phyloP scores from a whole-genome alignment of 2,113 vertebrate genomes.

The Lepus americanus region DNA sequence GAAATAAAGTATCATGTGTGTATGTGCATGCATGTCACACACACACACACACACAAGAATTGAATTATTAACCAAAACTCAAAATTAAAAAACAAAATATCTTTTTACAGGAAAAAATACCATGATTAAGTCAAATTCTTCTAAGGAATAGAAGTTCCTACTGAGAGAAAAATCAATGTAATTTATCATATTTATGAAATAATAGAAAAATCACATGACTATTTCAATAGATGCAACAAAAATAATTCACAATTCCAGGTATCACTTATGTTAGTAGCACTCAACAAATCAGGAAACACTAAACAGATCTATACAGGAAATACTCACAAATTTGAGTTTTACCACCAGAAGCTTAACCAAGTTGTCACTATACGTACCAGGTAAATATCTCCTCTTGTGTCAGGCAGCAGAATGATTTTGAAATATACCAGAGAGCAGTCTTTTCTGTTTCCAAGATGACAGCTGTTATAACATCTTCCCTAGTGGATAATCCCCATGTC shows the following conservation, averaged over 20 bases:
- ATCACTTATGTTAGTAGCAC: not conserved
- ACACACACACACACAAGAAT: no score
- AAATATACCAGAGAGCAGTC: not conserved
- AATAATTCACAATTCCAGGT: not conserved
- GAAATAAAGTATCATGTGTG: no score
- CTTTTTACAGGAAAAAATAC: no score
- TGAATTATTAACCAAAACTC: no score
- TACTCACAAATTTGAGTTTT: not conserved
- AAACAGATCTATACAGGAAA: not conserved
- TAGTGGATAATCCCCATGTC: no score
- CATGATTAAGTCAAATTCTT: not conserved
- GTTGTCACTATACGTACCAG: not conserved
- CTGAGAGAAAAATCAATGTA: not conserved
- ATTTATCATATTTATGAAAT: not conserved
- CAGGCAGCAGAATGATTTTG: not conserved
- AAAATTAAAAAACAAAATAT: no score
- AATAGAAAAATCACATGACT: not conserved
- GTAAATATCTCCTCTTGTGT: not conserved
- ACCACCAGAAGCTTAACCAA: not conserved
- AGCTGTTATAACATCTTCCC: no score
- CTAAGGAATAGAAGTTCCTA: not conserved
- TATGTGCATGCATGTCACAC: no score
- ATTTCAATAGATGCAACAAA: not conserved
- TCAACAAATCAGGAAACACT: not conserved
- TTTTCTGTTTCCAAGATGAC: not conserved